Percentiles rank a stretch among this genome's conserved stretches.
These are phyloP conservation scores for Mustela lutreola DNA, from an alignment of 2,113 vertebrate genomes.

Conservation along the genomic window DNA sequence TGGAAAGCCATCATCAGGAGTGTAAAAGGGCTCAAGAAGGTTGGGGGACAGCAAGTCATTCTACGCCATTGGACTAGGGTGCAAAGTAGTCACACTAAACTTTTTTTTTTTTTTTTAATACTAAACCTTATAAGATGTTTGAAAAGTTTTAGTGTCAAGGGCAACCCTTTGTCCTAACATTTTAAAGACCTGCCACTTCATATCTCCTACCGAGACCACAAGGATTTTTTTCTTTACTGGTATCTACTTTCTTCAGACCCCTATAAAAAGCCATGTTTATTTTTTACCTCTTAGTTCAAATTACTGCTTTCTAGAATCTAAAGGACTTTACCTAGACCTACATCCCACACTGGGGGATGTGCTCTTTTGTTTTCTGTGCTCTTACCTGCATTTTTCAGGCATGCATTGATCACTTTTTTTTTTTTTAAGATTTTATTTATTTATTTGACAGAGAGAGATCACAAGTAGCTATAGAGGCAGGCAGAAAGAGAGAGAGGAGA, in stretches of 20 bases:
- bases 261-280: conserved; percentile 39
- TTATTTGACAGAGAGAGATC: too few species aligned
- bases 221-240: background rate
- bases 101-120: background rate
- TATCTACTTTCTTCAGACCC: conserved; percentile 46
- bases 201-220: background rate
- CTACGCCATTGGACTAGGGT: background rate
- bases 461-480: too few species aligned
- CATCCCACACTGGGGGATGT: background rate
- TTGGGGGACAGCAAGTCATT: conserved; percentile 7
- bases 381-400: conserved; percentile 24
- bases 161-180: conserved; percentile 47
- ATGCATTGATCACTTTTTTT: background rate
- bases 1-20: conserved; percentile 8
- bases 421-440: too few species aligned
- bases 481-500: too few species aligned
- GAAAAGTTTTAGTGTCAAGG: conserved; percentile 43
- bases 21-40: background rate
- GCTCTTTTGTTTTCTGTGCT: conserved; percentile 44
- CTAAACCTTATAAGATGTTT: conserved; percentile 50
- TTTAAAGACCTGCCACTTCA: conserved; percentile 44
- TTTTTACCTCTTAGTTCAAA: conserved; percentile 44
- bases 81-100: background rate
- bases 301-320: conserved; percentile 30
- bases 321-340: conserved; percentile 35